Base-by-base conservation (phyloP, 2,888 invertebrate genomes). In the Ennomos fuscantarius region DNA sequence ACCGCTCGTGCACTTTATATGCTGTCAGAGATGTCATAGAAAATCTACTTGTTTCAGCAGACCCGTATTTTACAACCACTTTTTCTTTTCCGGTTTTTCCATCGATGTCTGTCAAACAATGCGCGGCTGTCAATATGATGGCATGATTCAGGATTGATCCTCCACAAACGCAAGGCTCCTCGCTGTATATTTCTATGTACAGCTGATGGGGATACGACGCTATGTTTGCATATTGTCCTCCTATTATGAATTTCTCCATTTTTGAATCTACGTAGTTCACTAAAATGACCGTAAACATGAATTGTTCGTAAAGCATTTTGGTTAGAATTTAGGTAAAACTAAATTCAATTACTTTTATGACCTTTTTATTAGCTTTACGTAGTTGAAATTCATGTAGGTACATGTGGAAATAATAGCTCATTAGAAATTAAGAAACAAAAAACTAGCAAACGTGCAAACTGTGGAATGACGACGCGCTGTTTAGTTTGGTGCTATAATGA, bases 81-180 rank as follows among this genome's bases (percentile, higher is more conserved):
- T 40, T 41, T 10, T 39, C 10, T 8, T 11, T 37, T 37, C 36
- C 34, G 24, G 24, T 24, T 0, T n/a, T n/a, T 1, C 13, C 9
- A 2, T 9, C 9, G 3, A 39, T 11, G 2, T 54, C 56, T 1
- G 64, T 57, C 8, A 67, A 35, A 33, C 71, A 76, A 42, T 75
- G 75, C 0, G 63, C 75, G 0, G 75, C 76, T 0, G 74, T 71
- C 8, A 76, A 13, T 0, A 69, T 43, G 0, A 73, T 43, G 3
- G 12, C 35, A 8, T 73, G 67, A 2, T 65, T 73, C 1, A 78
- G 32, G 1, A 78, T 59, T 0, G 76, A 73, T 0, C 69, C 68
- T 0, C 74, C 74, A 49, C 77, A 78, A 6, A 63, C 36, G 8
- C n/a, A 65, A 0, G 47, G 37, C 0, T 43, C 36, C 0, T 10